A percentile compares a stretch with the other conserved stretches of the same genome.
Evolutionary conservation across 2,888 invertebrate genomes (phyloP).

Genomic region (Drepana falcataria): DNA sequence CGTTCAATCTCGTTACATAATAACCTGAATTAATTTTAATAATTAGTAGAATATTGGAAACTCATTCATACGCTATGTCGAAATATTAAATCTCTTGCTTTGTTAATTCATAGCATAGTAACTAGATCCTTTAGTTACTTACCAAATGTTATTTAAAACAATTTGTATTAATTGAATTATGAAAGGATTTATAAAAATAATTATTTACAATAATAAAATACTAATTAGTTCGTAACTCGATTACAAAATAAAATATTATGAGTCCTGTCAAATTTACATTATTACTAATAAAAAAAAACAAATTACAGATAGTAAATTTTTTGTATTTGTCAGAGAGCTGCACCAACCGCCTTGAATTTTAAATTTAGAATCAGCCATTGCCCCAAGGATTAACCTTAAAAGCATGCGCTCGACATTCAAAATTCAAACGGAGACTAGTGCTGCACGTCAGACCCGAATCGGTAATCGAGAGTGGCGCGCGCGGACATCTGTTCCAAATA

Average conservation of each 20-base stretch:
- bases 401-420: constrained; percentile 47
- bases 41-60: constrained; percentile 1
- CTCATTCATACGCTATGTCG: constrained; percentile 15
- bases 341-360: constrained; percentile 2
- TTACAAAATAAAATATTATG: too few species aligned
- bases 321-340: background rate
- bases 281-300: too few species aligned
- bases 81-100: constrained; percentile 14
- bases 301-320: too few species aligned
- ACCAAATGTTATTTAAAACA: too few species aligned
- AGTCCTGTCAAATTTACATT: too few species aligned
- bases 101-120: too few species aligned
- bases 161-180: too few species aligned
- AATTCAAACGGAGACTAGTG: constrained; percentile 42
- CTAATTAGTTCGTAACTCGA: too few species aligned
- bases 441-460: constrained; percentile 39
- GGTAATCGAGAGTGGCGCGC: constrained; percentile 50
- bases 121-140: too few species aligned
- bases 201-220: too few species aligned
- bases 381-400: constrained; percentile 28
- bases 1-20: background rate
- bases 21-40: background rate
- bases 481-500: constrained; percentile 54
- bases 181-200: too few species aligned
- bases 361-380: constrained; percentile 4